These are phyloP conservation scores for Lamproptera curius DNA, from an alignment of 2,888 invertebrate species.

Conservation along the genomic window DNA sequence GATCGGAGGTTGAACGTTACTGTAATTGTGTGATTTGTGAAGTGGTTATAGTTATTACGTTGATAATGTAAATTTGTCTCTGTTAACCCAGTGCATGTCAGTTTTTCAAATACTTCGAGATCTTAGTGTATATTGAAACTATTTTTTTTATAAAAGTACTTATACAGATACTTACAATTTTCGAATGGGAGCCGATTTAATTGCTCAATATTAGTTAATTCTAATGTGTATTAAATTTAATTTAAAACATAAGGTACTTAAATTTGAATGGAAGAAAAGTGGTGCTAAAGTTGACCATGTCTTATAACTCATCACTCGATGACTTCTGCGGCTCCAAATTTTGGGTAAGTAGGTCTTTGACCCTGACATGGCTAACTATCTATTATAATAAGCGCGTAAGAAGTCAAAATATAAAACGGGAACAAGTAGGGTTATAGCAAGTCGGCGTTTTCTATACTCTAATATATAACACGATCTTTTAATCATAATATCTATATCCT, in stretches of 20 bases:
- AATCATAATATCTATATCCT: too few relatives aligned
- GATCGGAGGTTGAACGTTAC: slow-evolving; percentile 9
- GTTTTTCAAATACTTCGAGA: background rate
- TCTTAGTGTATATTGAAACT: slow-evolving; percentile 10
- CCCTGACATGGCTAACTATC: slow-evolving; percentile 23
- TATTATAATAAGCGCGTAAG: slow-evolving; percentile 9
- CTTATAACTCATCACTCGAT: slow-evolving; percentile 81
- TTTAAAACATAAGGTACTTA: slow-evolving; percentile 4
- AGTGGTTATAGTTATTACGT: slow-evolving; percentile 9
- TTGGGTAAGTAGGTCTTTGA: slow-evolving; percentile 83
- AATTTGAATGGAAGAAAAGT: slow-evolving; percentile 25
- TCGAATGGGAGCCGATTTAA: slow-evolving; percentile 10
- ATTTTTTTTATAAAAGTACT: slow-evolving; percentile 2
- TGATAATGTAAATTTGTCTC: slow-evolving; percentile 5
- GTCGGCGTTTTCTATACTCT: slow-evolving; percentile 10
- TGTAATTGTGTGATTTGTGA: slow-evolving; percentile 6
- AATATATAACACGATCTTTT: background rate
- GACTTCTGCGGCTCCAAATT: slow-evolving; percentile 87
- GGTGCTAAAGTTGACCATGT: slow-evolving; percentile 60
- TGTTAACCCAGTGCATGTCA: slow-evolving; percentile 11
- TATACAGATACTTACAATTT: slow-evolving; percentile 10
- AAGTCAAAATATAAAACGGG: slow-evolving; percentile 6
- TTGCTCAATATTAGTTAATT: slow-evolving; percentile 1
- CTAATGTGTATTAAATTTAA: background rate
- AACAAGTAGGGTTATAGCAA: slow-evolving; percentile 1